Evolutionary conservation across 2,888 invertebrate genomes (phyloP).

Genomic region (Eremobia ochroleuca): DNA sequence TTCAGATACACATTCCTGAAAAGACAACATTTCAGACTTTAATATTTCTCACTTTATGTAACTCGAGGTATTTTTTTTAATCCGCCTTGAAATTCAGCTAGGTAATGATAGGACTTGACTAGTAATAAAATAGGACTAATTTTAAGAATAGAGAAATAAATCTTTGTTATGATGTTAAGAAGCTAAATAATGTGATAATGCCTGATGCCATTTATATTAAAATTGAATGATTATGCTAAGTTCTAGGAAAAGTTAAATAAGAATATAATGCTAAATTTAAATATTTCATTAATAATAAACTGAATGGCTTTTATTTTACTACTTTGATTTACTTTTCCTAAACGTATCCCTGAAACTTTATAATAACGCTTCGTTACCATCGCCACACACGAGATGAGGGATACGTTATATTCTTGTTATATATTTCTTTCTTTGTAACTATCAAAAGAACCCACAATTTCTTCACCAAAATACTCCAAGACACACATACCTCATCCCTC

Average conservation of each 20-base stretch:
- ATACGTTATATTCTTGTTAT: not conserved
- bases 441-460: not conserved
- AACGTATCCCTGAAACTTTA: not conserved
- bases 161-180: not conserved
- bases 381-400: not conserved
- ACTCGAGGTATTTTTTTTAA: not conserved
- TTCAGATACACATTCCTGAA: constrained; percentile 88
- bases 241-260: not conserved
- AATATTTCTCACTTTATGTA: not conserved
- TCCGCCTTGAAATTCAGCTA: not conserved
- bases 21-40: constrained; percentile 8
- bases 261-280: not conserved
- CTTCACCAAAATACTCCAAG: not conserved
- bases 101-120: not conserved
- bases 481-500: constrained; percentile 81
- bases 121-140: not conserved
- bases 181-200: not conserved
- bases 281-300: constrained; percentile 5
- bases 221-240: not conserved
- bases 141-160: not conserved
- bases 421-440: too few species aligned
- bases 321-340: not conserved
- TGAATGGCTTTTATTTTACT: not conserved
- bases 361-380: not conserved
- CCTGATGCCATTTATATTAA: constrained; percentile 14